A percentile compares a stretch with the other conserved stretches of the same genome.
These are phyloP conservation scores for Drymodes brunneopygia DNA, from an alignment of 2,113 vertebrate species.

Conservation along the genomic window DNA sequence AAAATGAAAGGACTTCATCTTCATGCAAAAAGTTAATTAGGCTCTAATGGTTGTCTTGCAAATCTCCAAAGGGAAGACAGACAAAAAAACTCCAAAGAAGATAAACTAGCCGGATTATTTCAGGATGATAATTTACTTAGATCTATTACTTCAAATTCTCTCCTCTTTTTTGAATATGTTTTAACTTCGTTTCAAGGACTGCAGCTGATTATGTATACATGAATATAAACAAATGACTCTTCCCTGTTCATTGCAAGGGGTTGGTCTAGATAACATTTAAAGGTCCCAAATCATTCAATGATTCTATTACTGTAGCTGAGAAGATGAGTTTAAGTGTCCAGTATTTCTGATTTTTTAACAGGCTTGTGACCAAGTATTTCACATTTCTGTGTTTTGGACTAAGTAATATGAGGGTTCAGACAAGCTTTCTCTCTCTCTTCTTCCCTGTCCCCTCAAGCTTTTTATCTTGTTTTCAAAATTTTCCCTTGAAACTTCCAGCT, in stretches of 20 bases:
- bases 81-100: not conserved
- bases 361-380: not conserved
- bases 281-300: not conserved
- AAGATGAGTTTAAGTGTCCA: not conserved
- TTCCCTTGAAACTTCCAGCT: constrained; percentile 16
- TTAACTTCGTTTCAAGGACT: not conserved
- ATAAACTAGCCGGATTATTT: not conserved
- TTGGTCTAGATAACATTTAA: not conserved
- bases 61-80: not conserved
- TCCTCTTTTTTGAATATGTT: not conserved
- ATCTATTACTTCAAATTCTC: not conserved
- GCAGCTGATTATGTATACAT: not conserved
- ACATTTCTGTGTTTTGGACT: not conserved
- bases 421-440: not conserved
- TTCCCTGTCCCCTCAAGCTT: not conserved
- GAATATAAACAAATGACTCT: not conserved
- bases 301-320: not conserved
- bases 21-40: constrained; percentile 5
- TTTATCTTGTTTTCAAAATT: not conserved
- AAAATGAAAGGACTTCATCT: constrained; percentile 30
- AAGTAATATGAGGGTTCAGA: not conserved
- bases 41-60: constrained; percentile 12
- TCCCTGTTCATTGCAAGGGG: not conserved
- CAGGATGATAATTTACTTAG: not conserved
- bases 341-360: not conserved